These are phyloP conservation scores for Esox niger DNA, from an alignment of 2,113 vertebrate genomes.

Conservation along the genomic window DNA sequence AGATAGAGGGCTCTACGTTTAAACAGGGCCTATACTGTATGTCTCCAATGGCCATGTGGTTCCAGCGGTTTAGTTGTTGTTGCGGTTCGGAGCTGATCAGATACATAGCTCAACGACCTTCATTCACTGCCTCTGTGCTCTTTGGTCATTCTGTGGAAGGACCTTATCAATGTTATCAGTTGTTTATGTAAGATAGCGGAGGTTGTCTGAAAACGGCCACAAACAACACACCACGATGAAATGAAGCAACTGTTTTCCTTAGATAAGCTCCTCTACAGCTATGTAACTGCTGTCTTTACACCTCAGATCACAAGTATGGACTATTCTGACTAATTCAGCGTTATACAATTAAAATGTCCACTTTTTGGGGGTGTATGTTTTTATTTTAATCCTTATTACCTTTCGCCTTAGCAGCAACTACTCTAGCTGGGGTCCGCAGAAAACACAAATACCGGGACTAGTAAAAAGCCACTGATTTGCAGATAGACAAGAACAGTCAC, in stretches of 20 bases:
- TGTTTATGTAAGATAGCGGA: neutral
- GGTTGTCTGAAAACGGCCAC: neutral
- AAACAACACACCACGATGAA: neutral
- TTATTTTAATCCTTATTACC: too few species aligned
- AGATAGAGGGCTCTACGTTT: too few species aligned
- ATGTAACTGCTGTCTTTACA: neutral
- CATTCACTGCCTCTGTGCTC: conserved; percentile 28
- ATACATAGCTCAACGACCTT: conserved; percentile 11
- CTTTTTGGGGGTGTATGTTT: too few species aligned
- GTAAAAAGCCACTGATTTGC: too few species aligned
- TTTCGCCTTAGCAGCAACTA: too few species aligned
- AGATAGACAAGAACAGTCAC: too few species aligned
- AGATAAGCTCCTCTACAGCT: neutral
- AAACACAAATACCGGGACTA: too few species aligned
- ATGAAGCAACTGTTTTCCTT: neutral
- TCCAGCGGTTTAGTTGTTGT: conserved; percentile 6
- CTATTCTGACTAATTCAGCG: neutral
- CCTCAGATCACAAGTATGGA: neutral
- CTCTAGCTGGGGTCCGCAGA: too few species aligned
- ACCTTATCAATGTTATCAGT: conserved; percentile 29
- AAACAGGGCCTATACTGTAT: too few species aligned
- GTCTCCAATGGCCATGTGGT: neutral
- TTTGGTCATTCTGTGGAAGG: conserved; percentile 50
- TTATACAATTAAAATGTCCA: neutral
- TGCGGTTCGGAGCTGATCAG: conserved; percentile 28